phyloP scores from a whole-genome alignment of 2,888 invertebrate genomes.

The Pocota personata region DNA sequence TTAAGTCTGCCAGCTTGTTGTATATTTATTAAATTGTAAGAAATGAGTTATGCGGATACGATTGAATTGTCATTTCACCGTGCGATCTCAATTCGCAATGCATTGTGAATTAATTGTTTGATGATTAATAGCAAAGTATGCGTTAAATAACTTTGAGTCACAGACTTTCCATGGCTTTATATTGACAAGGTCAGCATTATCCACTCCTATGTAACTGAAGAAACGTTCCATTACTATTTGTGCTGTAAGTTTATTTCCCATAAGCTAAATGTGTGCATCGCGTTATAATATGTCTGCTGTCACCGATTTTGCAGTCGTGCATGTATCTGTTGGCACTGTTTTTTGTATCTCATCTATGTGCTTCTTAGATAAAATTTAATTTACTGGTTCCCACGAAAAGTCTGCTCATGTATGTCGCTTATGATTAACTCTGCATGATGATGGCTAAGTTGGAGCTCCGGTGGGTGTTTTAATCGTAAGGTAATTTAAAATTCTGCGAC shows the following conservation, averaged over 20 bases:
- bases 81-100: background rate
- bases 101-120: background rate
- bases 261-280: background rate
- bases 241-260: background rate
- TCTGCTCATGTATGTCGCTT: background rate
- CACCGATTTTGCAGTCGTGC: background rate
- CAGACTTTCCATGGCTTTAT: background rate
- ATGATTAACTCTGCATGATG: background rate
- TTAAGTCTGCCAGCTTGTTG: no score
- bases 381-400: constrained; percentile 6
- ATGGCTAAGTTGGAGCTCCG: background rate
- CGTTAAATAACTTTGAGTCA: background rate
- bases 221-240: background rate
- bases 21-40: no score
- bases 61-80: background rate
- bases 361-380: background rate
- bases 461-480: background rate
- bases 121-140: background rate
- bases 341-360: background rate
- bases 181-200: constrained; percentile 3
- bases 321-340: constrained; percentile 11
- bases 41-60: background rate
- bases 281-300: background rate
- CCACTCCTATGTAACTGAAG: background rate
- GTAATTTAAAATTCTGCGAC: background rate